Base-by-base conservation (phyloP, 2,113 vertebrate genomes). In the Boulengeromyrus knoepffleri region DNA sequence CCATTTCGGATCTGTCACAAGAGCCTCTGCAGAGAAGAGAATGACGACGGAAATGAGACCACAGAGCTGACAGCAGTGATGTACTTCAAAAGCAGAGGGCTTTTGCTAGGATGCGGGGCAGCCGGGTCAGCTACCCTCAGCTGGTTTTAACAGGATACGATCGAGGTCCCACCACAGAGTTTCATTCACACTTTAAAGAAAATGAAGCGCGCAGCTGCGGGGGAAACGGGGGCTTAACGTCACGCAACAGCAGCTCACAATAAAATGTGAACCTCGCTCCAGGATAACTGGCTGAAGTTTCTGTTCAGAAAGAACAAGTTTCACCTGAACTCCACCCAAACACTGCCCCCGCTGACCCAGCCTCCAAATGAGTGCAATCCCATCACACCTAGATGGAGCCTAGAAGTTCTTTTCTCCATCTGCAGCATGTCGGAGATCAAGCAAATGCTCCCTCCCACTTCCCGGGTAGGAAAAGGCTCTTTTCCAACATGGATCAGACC, bases 111-210 rank as follows among this genome's bases (percentile, higher is more conserved):
- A 45, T 31, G 5, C 17, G 0, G 13, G 53, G 49, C 88, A 8
- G 58, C 17, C 39, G 24, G 3, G 58, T 74, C 36, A 56, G 52
- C 17, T n/a, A 39, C 5, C 12, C 31, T 70, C 80, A 88, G 85
- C 89, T 83, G 87, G 53, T 88, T 77, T 39, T n/a, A 62, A 92
- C 91, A 92, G 92, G 92, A 94, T 90, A 89, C 46, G 74, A 77
- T 89, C n/a, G 85, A 83, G 88, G 50, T 47, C 15, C 12, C 2
- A 6, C 3, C 85, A 27, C 84, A 74, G 10, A 10, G 3, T 50
- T 8, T 77, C 85, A 53, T 90, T 90, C 85, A 87, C 50, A 50
- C 45, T 36, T 87, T 47, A 27, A 49, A 27, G 45, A 49, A 15
- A 42, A 80, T 7, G 15, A 80, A 80, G 74, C 1, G 74, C 2